Conservation (phyloP, 37 sponge, comb jelly and placozoan species). For the Ianthella basta region DNA sequence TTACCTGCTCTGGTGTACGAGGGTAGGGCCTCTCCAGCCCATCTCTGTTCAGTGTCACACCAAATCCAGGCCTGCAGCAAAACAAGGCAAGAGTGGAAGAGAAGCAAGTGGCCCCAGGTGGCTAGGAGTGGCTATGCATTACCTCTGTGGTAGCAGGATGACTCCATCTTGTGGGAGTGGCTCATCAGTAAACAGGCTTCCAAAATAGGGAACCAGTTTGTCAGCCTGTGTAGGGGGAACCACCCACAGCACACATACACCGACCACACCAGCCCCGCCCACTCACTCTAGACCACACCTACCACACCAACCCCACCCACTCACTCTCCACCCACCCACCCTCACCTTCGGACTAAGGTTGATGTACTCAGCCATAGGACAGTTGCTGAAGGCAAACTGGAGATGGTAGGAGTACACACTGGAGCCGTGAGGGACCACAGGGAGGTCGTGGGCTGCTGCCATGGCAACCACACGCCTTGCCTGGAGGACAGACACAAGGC, state of each 20-base stretch:
- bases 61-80: conserved; percentile 80
- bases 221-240: conserved; percentile 54
- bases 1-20: conserved; percentile 57
- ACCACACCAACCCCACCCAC: not conserved
- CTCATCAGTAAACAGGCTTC: conserved; percentile 81
- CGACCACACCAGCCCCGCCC: not conserved
- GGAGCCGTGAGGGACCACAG: conserved; percentile 89
- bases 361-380: conserved; percentile 92
- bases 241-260: not conserved
- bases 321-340: no score
- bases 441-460: conserved; percentile 77
- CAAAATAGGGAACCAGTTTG: conserved; percentile 85
- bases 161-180: conserved; percentile 82
- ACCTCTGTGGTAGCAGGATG: conserved; percentile 70
- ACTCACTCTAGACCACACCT: no score
- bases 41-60: conserved; percentile 72
- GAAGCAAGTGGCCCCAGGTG: not conserved
- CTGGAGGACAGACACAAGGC: not conserved
- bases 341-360: conserved; percentile 80
- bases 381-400: conserved; percentile 88
- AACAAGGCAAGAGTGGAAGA: not conserved
- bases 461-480: conserved; percentile 74
- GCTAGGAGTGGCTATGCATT: not conserved
- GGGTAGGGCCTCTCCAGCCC: conserved; percentile 66
- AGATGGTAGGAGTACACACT: conserved; percentile 91